Evolutionary conservation across 2,888 invertebrate genomes (phyloP), one percentile per base, ranked within the genome.

Genomic region (Watsonalla cultraria): DNA sequence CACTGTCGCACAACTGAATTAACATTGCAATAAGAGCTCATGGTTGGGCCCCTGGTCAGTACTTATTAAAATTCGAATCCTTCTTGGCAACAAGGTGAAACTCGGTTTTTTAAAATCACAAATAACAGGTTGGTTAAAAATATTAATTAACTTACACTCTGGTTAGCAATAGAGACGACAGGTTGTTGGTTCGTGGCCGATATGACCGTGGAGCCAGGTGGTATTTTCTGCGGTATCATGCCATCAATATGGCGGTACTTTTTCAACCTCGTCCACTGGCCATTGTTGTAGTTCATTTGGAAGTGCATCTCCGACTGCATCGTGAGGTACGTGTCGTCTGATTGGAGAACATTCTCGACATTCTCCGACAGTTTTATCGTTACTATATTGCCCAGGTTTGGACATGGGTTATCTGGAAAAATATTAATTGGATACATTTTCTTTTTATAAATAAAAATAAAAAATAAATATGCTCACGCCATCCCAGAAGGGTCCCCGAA

Each of bases 241-340:
- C 90, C 90, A 47, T 94, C 96, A 64, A 95, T 92, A 55, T 95
- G 94, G 56, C 96, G 92, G 81, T 95, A 96, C 75, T 98, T 98
- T 85, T 98, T 97, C 70, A 98, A 74, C 5, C 90, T 92, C 78
- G 98, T 98, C 98, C 98, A 99, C 80, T 99, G 98, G 84, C 99
- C 99, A 53, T 97, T 98, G 77, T 96, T 96, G 88, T 99, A 99
- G 89, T 99, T 99, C 97, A 99, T 97, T 83, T 99, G 98, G 93
- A 99, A 99, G 86, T 97, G 98, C 62, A 97, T 98, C 84, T 99
- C 99, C 0, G 96, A 96, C 52, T 96, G 87, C 95, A 96, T 95
- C 0, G 94, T 93, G 24, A 92, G 89, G 70, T 94, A 94, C 0
- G 95, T 94, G 62, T 97, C 96, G 81, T 98, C 97, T 0, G 95